Evolutionary conservation across 2,113 vertebrate species (phyloP), one percentile per base, ranked within the genome.

Genomic region (Lagopus leucura): DNA sequence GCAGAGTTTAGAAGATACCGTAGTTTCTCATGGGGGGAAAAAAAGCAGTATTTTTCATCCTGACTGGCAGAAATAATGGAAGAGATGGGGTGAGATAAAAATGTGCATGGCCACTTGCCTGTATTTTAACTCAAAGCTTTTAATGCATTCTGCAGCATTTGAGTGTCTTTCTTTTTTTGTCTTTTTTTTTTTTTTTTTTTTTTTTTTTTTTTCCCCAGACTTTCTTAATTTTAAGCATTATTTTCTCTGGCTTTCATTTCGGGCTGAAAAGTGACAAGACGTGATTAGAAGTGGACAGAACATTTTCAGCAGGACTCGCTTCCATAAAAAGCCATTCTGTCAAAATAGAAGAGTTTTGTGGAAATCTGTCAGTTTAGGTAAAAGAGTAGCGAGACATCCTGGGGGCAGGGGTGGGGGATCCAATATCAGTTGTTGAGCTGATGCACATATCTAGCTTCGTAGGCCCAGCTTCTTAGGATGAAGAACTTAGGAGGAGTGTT

Each of bases 321-420:
- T 88, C 79, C 67, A 52, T 83, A 81, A 84, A 92, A 92, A 93
- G 28, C 30, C 34, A 17, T 88, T 89, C 83, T 86, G 73, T 48
- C 6, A 25, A 92, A 82, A 92, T 30, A 48, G 92, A 91, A 85
- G 85, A 92, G 58, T 70, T 6, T 11, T 81, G 86, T 94, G 88
- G 88, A 95, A 91, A 77, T 77, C 72, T 83, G 92, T 91, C 82
- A 60, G 75, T 60, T 77, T 74, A 95, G 92, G 92, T 90, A 84
- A 88, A 81, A 45, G 30, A 74, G 65, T 16, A 75, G 55, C 82
- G 81, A 73, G 80, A 67, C 38, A 70, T 77, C 92, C 83, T 82
- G 22, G 43, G 60, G 81, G 61, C 66, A 75, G 45, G 77, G 81
- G 83, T 30, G 81, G 48, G 55, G 30, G 80, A 92, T 88, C 90